phyloP scores from a whole-genome alignment of 2,797 vertebrate genomes.

The Lutjanus campechanus region DNA sequence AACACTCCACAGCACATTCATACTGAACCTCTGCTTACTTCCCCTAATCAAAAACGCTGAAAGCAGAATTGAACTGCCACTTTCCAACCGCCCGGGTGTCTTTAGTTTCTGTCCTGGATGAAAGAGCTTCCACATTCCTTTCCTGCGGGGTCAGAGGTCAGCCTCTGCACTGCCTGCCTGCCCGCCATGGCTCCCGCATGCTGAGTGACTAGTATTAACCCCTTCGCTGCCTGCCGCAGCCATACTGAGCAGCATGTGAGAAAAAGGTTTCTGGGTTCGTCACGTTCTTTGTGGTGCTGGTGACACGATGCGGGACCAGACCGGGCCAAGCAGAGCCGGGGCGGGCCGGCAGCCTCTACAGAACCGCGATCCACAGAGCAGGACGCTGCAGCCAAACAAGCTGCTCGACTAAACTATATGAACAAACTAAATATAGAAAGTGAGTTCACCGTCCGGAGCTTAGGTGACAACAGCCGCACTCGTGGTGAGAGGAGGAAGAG shows the following conservation, averaged over 20 bases:
- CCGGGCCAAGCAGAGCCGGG: not conserved
- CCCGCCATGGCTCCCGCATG: conserved; percentile 75
- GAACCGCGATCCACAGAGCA: conserved; percentile 22
- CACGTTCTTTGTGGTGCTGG: conserved; percentile 7
- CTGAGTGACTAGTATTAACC: conserved; percentile 83
- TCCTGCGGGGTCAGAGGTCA: conserved; percentile 85
- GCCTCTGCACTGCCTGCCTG: conserved; percentile 79
- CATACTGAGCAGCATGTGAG: conserved; percentile 5
- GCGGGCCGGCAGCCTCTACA: not conserved
- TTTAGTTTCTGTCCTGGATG: conserved; percentile 87
- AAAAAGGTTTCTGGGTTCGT: not conserved
- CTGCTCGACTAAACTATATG: conserved; percentile 56
- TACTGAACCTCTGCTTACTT: conserved; percentile 55
- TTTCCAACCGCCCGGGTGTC: conserved; percentile 80
- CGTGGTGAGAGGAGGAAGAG: conserved; percentile 27
- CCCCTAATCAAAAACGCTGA: conserved; percentile 68
- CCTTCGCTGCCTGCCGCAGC: conserved; percentile 58
- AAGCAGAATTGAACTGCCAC: conserved; percentile 76
- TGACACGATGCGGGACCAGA: not conserved
- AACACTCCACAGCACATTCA: conserved; percentile 41
- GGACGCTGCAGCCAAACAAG: conserved; percentile 39
- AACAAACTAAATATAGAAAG: conserved; percentile 84
- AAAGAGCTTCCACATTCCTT: conserved; percentile 90
- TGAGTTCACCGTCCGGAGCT: conserved; percentile 79
- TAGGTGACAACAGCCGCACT: conserved; percentile 82